phyloP scores from a whole-genome alignment of 2,888 invertebrate genomes.

The Hylaea fasciaria region DNA sequence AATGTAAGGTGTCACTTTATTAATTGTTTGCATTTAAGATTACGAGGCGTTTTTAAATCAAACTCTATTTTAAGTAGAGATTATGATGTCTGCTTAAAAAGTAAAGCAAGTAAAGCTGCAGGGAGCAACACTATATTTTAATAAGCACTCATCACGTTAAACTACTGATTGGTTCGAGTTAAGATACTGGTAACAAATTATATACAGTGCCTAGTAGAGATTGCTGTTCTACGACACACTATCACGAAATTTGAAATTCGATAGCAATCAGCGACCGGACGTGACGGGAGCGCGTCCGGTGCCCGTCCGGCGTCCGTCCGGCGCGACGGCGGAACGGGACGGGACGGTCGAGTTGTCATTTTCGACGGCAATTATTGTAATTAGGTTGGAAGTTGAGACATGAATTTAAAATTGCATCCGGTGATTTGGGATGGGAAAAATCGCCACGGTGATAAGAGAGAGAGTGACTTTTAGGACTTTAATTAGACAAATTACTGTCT shows the following conservation, averaged over 20 bases:
- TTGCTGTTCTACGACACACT: slow-evolving; percentile 31
- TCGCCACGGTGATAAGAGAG: slow-evolving; percentile 7
- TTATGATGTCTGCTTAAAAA: too few relatives aligned
- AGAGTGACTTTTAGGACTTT: neutral
- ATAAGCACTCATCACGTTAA: too few relatives aligned
- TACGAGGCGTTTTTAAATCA: too few relatives aligned
- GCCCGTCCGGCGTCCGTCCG: slow-evolving; percentile 26
- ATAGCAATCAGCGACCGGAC: slow-evolving; percentile 45
- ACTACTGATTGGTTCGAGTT: neutral
- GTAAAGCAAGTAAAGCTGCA: too few relatives aligned
- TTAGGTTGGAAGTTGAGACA: slow-evolving; percentile 25
- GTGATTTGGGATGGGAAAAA: slow-evolving; percentile 17
- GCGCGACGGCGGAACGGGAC: slow-evolving; percentile 16
- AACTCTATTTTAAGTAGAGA: too few relatives aligned
- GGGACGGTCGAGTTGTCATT: slow-evolving; percentile 22
- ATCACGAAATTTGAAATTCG: slow-evolving; percentile 59
- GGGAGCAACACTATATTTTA: too few relatives aligned
- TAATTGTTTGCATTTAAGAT: too few relatives aligned
- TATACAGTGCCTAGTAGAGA: slow-evolving; percentile 12
- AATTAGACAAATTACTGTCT: neutral
- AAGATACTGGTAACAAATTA: neutral
- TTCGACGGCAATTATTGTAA: slow-evolving; percentile 34
- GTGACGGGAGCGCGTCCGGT: slow-evolving; percentile 30
- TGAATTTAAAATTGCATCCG: slow-evolving; percentile 28
- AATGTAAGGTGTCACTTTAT: too few relatives aligned